Percentiles rank a stretch among this genome's conserved stretches.
phyloP scores from a whole-genome alignment of 2,113 vertebrate species.

The Chascanopsetta lugubris region DNA sequence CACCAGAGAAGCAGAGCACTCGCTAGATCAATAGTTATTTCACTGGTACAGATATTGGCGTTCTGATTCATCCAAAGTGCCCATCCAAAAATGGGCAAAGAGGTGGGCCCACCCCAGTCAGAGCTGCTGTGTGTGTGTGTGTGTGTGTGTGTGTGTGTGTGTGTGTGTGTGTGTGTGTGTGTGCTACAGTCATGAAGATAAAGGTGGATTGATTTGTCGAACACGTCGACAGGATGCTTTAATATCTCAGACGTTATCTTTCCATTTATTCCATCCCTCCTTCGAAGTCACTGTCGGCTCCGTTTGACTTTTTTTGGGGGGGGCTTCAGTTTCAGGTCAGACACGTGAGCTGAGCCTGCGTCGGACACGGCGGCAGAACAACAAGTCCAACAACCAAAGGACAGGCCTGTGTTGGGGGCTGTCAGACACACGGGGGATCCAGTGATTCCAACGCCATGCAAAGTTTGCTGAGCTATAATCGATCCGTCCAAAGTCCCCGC shows the following conservation, averaged over 20 bases:
- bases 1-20: neutral
- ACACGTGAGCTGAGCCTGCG: conserved; percentile 21
- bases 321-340: conserved; percentile 8
- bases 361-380: conserved; percentile 49
- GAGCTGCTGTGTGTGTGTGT: conserved; percentile 7
- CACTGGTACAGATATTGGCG: too few species aligned
- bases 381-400: conserved; percentile 64
- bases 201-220: neutral
- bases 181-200: too few species aligned
- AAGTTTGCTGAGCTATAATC: conserved; percentile 49
- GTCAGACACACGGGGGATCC: conserved; percentile 38
- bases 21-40: too few species aligned
- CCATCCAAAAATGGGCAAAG: too few species aligned
- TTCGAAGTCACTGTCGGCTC: neutral
- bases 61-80: too few species aligned
- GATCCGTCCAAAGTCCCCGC: conserved; percentile 49
- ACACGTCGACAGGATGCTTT: neutral
- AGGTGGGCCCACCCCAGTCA: conserved; percentile 36
- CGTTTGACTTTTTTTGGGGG: neutral
- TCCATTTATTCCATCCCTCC: too few species aligned
- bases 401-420: conserved; percentile 47
- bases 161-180: neutral
- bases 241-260: neutral
- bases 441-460: conserved; percentile 53
- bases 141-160: neutral